Conservation (phyloP, 2,797 vertebrate genomes). For the Fratercula arctica region DNA sequence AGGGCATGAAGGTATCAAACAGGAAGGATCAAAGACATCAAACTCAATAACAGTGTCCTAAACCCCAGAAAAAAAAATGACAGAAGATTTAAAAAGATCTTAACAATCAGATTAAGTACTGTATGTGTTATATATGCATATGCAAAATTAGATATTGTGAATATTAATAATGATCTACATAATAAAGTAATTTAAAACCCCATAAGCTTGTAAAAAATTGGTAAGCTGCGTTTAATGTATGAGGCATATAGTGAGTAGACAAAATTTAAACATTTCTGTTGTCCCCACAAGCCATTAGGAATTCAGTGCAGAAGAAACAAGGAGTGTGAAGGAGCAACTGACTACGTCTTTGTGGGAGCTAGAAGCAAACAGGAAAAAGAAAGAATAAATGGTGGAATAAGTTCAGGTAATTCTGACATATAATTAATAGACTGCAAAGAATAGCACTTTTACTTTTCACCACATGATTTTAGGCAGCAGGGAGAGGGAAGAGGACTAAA, state of each 20-base stretch:
- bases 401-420: not conserved
- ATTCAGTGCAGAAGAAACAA: not conserved
- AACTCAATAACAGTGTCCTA: constrained; percentile 84
- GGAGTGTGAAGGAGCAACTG: fast-evolving
- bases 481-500: not conserved
- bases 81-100: not conserved
- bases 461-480: not conserved
- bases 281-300: not conserved
- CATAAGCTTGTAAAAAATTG: not conserved
- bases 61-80: not conserved
- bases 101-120: not conserved
- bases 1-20: constrained; percentile 83
- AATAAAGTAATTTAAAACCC: not conserved
- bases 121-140: fast-evolving
- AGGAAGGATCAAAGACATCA: constrained; percentile 85
- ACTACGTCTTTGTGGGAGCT: not conserved
- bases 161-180: not conserved
- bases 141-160: not conserved
- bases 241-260: not conserved
- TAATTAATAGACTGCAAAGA: not conserved
- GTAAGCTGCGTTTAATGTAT: not conserved
- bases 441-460: not conserved
- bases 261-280: not conserved
- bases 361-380: not conserved
- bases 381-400: not conserved